A percentile compares a stretch with the other conserved stretches of the same genome.
phyloP scores from a whole-genome alignment of 1,140 invertebrate species.

The Sarcophaga peregrina region DNA sequence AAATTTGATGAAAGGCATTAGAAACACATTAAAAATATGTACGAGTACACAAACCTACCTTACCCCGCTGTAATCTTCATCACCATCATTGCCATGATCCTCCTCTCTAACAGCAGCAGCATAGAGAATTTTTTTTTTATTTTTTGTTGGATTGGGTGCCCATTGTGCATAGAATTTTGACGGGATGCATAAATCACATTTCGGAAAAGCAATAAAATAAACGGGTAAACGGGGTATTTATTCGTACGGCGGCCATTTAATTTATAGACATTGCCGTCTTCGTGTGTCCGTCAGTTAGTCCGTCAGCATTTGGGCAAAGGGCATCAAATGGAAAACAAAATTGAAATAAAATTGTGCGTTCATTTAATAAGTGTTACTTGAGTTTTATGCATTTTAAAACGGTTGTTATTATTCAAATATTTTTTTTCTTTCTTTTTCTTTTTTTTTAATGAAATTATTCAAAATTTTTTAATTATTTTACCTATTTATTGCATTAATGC shows the following conservation, averaged over 20 bases:
- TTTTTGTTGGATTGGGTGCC: neutral
- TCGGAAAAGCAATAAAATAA: conserved; percentile 36
- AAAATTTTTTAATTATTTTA: no score
- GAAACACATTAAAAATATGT: conserved; percentile 22
- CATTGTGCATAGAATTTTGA: conserved; percentile 1
- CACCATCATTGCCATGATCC: neutral
- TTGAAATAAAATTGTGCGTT: conserved; percentile 21
- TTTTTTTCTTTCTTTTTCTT: neutral
- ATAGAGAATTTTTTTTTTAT: no score
- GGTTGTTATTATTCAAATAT: conserved; percentile 14
- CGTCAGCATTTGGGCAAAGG: no score
- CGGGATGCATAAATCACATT: conserved; percentile 46
- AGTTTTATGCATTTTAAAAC: conserved; percentile 17
- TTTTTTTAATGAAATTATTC: neutral
- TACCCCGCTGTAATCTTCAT: neutral
- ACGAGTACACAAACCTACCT: neutral
- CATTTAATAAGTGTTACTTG: conserved; percentile 9
- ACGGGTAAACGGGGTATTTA: neutral
- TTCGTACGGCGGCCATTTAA: neutral
- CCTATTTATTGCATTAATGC: no score
- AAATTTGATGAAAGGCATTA: conserved; percentile 40
- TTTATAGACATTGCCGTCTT: no score
- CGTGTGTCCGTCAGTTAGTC: no score
- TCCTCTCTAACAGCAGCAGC: neutral
- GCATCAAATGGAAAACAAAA: neutral